These are phyloP conservation scores for Lordiphosa andalusiaca DNA, from an alignment of 2,888 invertebrate genomes.

Conservation along the genomic window DNA sequence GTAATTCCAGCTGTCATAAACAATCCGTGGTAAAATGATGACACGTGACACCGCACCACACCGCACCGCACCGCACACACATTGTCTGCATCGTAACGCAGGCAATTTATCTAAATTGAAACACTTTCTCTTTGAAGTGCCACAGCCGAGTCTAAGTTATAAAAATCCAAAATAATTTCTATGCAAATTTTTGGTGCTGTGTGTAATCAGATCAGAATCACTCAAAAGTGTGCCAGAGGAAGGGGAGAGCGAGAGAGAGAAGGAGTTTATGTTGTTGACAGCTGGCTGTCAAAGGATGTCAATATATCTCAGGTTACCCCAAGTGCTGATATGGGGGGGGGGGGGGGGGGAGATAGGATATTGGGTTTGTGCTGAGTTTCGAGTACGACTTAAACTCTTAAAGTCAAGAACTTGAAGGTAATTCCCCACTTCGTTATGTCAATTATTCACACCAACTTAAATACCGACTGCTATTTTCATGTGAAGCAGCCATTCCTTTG, in stretches of 20 bases:
- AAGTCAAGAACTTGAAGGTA: no score
- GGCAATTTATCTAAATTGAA: slow-evolving; percentile 57
- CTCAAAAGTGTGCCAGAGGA: neutral
- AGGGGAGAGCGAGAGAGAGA: slow-evolving; percentile 7
- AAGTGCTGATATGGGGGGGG: neutral
- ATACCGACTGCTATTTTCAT: no score
- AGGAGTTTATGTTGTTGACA: slow-evolving; percentile 57
- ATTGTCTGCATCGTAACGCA: slow-evolving; percentile 16
- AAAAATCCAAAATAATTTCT: slow-evolving; percentile 63
- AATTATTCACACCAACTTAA: no score
- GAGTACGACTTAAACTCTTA: no score
- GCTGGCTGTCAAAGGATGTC: slow-evolving; percentile 47
- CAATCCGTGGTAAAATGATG: slow-evolving; percentile 40
- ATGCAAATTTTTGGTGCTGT: slow-evolving; percentile 57
- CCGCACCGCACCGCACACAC: no score
- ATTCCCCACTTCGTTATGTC: no score
- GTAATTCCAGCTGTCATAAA: slow-evolving; percentile 61
- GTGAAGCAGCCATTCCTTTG: no score
- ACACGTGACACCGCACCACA: slow-evolving; percentile 3
- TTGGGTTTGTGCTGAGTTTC: no score
- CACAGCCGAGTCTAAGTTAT: slow-evolving; percentile 6
- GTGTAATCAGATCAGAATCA: slow-evolving; percentile 57
- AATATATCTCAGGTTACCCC: slow-evolving; percentile 36
- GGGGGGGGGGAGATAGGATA: no score
- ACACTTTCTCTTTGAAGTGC: slow-evolving; percentile 46